Base-by-base conservation (phyloP, 2,113 vertebrate species). In the Oncorhynchus mykiss region DNA sequence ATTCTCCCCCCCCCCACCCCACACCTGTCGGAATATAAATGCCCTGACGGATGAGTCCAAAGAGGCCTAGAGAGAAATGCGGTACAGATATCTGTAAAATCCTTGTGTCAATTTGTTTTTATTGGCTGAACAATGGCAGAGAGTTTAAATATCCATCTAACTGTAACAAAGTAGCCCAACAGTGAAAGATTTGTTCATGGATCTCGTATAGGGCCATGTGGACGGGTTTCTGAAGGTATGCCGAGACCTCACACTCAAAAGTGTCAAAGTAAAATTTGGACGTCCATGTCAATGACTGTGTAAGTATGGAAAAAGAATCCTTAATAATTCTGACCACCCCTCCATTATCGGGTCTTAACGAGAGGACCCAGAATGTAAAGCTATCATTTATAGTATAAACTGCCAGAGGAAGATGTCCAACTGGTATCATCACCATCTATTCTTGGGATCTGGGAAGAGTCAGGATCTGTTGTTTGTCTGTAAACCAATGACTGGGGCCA, bases 21-120 rank as follows among this genome's bases (percentile, higher is more conserved):
- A 65, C 9, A 4, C 29, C 29, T 68, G 67, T 27, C 3, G 29
- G 67, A 9, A 31, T 72, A 72, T 72, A 72, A 72, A 72, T 72
- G 57, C 51, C 54, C 54, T 18, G n/a, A 72, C 25, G 11, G 51
- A 27, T 31, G 70, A 57, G 45, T 29, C 70, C 70, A 27, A 54
- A 54, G 70, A 25, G 51, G 70, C 48, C 18, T 7, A 7, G 31
- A 69, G 39, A 39, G 48, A 39, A 6, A 54, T 45, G 22, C 70
- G 9, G 48, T 9, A 29, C 24, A 18, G 25, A 16, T 59, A 6
- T 9, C 9, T 27, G 7, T 27, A 51, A 72, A 31, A 27, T 72
- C 71, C 29, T 3, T 29, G 25, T 62, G 29, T 18, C 13, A 62
- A 66, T 62, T 49, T 67, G 62, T 74, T 74, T 49, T 67, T 45